Percentiles rank a stretch among this genome's conserved stretches.
phyloP scores from a whole-genome alignment of 1,140 invertebrate species.

The Leptinotarsa lineolata region DNA sequence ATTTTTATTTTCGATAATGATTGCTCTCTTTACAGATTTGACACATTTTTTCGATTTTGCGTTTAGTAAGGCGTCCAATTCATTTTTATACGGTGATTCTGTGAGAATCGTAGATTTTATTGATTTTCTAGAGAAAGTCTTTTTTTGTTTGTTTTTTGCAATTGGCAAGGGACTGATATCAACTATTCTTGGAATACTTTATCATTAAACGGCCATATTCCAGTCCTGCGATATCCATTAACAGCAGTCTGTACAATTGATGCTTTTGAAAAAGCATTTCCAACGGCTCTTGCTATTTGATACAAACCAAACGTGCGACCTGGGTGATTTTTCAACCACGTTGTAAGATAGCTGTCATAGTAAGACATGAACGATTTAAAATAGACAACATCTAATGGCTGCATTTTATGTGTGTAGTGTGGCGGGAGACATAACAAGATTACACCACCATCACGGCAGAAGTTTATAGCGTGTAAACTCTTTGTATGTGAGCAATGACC shows the following conservation, averaged over 20 bases:
- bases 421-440: too few species aligned
- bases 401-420: too few species aligned
- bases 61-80: conserved; percentile 34
- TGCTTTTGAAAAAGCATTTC: conserved; percentile 6
- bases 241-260: conserved; percentile 16
- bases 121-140: background rate
- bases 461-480: too few species aligned
- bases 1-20: too few species aligned
- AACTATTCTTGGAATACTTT: background rate
- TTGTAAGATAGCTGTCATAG: background rate
- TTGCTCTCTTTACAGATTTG: too few species aligned
- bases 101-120: conserved; percentile 3
- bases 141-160: conserved; percentile 14
- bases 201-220: conserved; percentile 21
- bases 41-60: too few species aligned
- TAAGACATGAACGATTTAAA: conserved; percentile 7
- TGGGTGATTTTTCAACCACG: too few species aligned
- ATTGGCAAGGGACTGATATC: background rate
- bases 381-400: background rate
- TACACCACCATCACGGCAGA: too few species aligned
- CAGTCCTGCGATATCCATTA: conserved; percentile 21
- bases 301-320: conserved; percentile 16
- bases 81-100: conserved; percentile 26
- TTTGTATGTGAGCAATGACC: too few species aligned
- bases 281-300: conserved; percentile 12